Evolutionary conservation across 2,113 vertebrate genomes (phyloP), one percentile per base, ranked within the genome.

Genomic region (Mastomys coucha): DNA sequence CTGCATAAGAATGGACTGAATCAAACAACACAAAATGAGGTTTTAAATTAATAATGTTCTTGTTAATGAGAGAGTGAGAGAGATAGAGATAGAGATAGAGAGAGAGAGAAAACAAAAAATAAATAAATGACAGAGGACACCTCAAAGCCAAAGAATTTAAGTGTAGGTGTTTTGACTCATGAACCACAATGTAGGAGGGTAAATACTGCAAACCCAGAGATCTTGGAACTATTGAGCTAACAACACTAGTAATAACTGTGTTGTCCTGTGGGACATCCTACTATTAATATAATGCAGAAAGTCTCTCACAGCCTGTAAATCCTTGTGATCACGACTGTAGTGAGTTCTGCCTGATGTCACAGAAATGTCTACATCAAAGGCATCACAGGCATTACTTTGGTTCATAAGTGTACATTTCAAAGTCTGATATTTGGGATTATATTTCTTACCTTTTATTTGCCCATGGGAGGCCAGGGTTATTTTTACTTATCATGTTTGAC

Each of bases 161-260:
- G n/a, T n/a, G n/a, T n/a, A n/a, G n/a, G n/a, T n/a, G n/a, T n/a
- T 73, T 69, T 78, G 33, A 0, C 24, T 49, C 67, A 65, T 53
- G 8, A 75, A 5, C 31, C 77, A 76, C 51, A 81, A 73, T 20
- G 77, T 9, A 13, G 1, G 14, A 5, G 5, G 3, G 11, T 70
- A 42, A 49, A 31, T 33, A 36, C 10, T 39, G 3, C 28, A 93
- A 51, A 53, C 70, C 33, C 8, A 24, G 24, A 89, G 5, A 93
- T 63, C 31, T 89, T 80, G 14, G 20, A 96, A 56, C 42, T 67
- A 58, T 94, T 91, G 88, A 45, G 11, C 75, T 82, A 60, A 65
- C 56, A 91, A 2, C 12, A 13, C 12, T 39, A 16, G 6, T 89
- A 19, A 63, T 51, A 16, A 31, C 24, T 39, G 28, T 56, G 26